A percentile compares a stretch with the other conserved stretches of the same genome.
Conservation (phyloP, 2,113 vertebrate species). For the Dicrurus megarhynchus region DNA sequence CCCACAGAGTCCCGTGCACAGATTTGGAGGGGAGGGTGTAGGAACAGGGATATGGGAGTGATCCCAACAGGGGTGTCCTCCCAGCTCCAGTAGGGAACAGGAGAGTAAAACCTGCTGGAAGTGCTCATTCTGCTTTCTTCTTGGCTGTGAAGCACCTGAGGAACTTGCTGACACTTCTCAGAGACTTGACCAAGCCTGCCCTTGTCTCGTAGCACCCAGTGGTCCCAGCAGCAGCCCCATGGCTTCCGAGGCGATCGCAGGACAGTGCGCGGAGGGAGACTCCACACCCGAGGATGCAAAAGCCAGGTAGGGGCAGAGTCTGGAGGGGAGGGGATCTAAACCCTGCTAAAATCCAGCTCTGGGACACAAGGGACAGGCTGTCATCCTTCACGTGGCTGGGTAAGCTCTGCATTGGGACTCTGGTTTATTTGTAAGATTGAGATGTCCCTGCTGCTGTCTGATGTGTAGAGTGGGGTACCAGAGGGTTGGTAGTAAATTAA, state of each 20-base stretch:
- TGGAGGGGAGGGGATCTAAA: neutral
- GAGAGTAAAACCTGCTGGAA: neutral
- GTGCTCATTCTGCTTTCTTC: neutral
- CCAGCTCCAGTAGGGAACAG: neutral
- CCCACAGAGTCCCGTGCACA: neutral
- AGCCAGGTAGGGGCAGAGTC: constrained; percentile 68
- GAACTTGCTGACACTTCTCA: neutral
- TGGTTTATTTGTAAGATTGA: neutral
- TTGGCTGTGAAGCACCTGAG: neutral
- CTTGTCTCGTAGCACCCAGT: constrained; percentile 46
- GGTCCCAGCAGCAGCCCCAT: constrained; percentile 71
- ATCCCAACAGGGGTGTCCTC: neutral
- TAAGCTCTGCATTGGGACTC: neutral
- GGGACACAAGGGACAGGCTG: neutral
- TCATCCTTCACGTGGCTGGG: neutral
- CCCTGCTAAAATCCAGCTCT: neutral
- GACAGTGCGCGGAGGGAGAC: constrained; percentile 68
- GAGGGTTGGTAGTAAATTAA: neutral
- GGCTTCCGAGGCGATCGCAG: constrained; percentile 69
- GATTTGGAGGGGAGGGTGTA: neutral
- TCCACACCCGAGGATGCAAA: constrained; percentile 75
- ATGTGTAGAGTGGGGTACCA: neutral
- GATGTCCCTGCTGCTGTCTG: neutral
- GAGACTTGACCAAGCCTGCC: neutral
- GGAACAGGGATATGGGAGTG: neutral